Conservation (phyloP, 2,888 invertebrate genomes). For the Ametastegia equiseti region DNA sequence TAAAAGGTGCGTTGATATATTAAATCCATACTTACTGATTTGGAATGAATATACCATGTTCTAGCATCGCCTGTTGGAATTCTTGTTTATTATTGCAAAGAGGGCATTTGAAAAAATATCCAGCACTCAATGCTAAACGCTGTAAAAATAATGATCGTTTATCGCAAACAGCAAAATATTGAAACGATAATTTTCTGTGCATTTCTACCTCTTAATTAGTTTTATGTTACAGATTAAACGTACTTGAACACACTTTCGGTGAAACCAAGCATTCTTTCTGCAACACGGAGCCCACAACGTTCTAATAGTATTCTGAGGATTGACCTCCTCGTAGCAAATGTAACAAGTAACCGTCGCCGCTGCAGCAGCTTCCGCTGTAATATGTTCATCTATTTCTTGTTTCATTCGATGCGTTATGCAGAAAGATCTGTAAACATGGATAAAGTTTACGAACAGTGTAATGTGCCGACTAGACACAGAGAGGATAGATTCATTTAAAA, state of each 20-base stretch:
- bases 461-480: not conserved
- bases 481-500: not conserved
- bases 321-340: constrained; percentile 83
- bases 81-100: constrained; percentile 85
- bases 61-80: constrained; percentile 81
- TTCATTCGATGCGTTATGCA: constrained; percentile 81
- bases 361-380: constrained; percentile 59
- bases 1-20: not conserved
- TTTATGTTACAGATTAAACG: constrained; percentile 36
- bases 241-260: constrained; percentile 84
- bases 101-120: constrained; percentile 91
- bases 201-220: not conserved
- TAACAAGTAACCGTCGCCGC: constrained; percentile 77
- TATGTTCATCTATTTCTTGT: constrained; percentile 75
- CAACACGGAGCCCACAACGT: constrained; percentile 88
- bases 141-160: constrained; percentile 71
- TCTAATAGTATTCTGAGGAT: constrained; percentile 72
- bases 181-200: not conserved
- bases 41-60: constrained; percentile 87
- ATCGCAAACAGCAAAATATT: not conserved
- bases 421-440: constrained; percentile 78
- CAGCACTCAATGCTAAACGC: constrained; percentile 85
- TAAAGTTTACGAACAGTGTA: not conserved
- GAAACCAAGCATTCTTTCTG: constrained; percentile 86
- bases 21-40: constrained; percentile 80